Conservation (phyloP, 2,113 vertebrate species). For the Oceanodroma tethys region DNA sequence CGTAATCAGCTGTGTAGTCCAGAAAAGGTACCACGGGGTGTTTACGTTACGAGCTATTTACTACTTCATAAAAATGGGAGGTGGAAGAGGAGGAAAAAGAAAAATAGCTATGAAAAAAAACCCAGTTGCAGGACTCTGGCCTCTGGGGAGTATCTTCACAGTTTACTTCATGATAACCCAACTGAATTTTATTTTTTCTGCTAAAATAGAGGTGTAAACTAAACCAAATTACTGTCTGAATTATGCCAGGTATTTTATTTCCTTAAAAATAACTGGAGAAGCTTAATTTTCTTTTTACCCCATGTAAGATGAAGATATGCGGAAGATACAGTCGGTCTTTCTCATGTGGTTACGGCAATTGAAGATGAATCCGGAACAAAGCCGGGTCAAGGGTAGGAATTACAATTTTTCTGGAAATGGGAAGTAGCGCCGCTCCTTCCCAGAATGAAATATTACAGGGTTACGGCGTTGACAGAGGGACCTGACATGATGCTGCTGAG, state of each 20-base stretch:
- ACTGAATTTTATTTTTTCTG: background rate
- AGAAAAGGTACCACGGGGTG: background rate
- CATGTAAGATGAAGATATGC: background rate
- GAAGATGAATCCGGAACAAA: background rate
- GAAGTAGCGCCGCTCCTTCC: background rate
- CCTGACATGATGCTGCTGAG: conserved; percentile 50
- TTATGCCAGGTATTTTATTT: background rate
- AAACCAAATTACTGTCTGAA: background rate
- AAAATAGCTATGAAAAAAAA: background rate
- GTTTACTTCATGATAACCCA: background rate
- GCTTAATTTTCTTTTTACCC: background rate
- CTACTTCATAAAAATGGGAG: background rate
- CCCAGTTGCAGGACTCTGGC: background rate
- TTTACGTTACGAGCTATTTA: background rate
- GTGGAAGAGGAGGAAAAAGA: background rate
- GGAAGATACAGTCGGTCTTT: background rate
- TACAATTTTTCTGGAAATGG: background rate
- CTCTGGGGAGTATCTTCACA: background rate
- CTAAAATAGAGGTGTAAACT: background rate
- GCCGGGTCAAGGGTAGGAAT: conserved; percentile 1
- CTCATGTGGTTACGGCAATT: background rate
- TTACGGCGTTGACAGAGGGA: conserved; percentile 43
- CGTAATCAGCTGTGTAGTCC: background rate
- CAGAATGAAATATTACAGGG: conserved; percentile 31
- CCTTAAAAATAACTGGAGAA: background rate